phyloP scores from a whole-genome alignment of 2,113 vertebrate genomes.

The Lutjanus erythropterus region DNA sequence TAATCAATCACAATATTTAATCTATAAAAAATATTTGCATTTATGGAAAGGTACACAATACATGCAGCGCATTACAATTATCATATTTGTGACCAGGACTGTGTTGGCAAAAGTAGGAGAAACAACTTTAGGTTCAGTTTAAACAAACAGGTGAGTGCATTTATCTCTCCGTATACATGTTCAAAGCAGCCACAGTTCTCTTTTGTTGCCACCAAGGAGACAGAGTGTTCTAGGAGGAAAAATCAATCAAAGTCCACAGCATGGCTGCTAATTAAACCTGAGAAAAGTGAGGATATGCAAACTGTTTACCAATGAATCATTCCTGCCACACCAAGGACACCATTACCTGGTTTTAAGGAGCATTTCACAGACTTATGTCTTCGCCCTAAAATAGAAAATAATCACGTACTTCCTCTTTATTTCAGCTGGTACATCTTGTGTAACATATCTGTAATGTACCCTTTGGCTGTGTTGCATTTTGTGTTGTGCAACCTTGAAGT shows the following conservation, averaged over 20 bases:
- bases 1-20: not conserved
- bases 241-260: constrained; percentile 70
- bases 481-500: constrained; percentile 42
- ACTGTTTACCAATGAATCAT: constrained; percentile 61
- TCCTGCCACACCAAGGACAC: constrained; percentile 40
- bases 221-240: constrained; percentile 37
- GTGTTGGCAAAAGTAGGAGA: not conserved
- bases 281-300: constrained; percentile 59
- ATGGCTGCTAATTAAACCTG: constrained; percentile 69
- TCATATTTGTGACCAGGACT: not conserved
- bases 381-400: constrained; percentile 35
- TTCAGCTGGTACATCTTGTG: constrained; percentile 18
- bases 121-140: constrained; percentile 16
- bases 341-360: constrained; percentile 33
- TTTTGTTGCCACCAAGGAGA: constrained; percentile 46
- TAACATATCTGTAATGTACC: constrained; percentile 17
- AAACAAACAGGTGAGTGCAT: constrained; percentile 27
- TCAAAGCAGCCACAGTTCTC: constrained; percentile 11
- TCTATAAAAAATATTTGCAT: not conserved
- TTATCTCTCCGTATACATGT: constrained; percentile 40
- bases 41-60: not conserved
- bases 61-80: not conserved
- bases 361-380: constrained; percentile 18
- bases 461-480: constrained; percentile 25
- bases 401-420: not conserved